Percentiles rank a stretch among this genome's conserved stretches.
phyloP scores from a whole-genome alignment of 1,140 invertebrate species.

The Thaumetopoea pityocampa region DNA sequence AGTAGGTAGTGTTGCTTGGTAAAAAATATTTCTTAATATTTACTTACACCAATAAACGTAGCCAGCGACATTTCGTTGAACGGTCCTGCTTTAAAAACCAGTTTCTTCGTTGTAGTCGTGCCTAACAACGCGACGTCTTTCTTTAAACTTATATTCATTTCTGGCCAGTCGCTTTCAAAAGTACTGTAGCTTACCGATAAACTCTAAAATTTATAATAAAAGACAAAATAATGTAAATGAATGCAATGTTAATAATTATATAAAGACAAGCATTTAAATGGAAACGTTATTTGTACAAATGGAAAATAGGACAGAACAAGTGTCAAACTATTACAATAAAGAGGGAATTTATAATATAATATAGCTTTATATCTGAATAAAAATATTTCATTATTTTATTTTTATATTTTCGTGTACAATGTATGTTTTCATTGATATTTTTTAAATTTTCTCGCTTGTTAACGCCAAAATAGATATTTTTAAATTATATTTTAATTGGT shows the following conservation, averaged over 20 bases:
- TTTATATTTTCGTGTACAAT: too few species aligned
- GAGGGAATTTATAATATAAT: too few species aligned
- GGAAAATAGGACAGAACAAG: too few species aligned
- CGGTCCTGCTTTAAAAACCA: constrained; percentile 39
- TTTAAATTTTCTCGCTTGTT: too few species aligned
- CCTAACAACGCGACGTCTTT: constrained; percentile 30
- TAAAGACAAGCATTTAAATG: neutral
- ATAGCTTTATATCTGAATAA: too few species aligned
- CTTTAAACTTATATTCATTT: constrained; percentile 16
- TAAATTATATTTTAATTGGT: too few species aligned
- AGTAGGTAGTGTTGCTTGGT: too few species aligned
- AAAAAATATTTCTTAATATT: neutral
- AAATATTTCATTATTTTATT: too few species aligned
- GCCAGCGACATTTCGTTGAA: constrained; percentile 41
- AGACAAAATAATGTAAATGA: neutral
- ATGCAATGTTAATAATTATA: neutral
- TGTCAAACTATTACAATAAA: too few species aligned
- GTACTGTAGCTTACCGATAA: constrained; percentile 28
- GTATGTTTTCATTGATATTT: too few species aligned
- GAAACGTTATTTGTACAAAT: too few species aligned
- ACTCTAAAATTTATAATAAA: constrained; percentile 29
- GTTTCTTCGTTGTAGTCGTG: constrained; percentile 24
- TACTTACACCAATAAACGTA: constrained; percentile 40
- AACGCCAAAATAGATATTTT: too few species aligned
- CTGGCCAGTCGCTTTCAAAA: constrained; percentile 39